Percentiles rank a stretch among this genome's conserved stretches.
These are phyloP conservation scores for Dynastes maya DNA, from an alignment of 2,888 invertebrate genomes.

Conservation along the genomic window DNA sequence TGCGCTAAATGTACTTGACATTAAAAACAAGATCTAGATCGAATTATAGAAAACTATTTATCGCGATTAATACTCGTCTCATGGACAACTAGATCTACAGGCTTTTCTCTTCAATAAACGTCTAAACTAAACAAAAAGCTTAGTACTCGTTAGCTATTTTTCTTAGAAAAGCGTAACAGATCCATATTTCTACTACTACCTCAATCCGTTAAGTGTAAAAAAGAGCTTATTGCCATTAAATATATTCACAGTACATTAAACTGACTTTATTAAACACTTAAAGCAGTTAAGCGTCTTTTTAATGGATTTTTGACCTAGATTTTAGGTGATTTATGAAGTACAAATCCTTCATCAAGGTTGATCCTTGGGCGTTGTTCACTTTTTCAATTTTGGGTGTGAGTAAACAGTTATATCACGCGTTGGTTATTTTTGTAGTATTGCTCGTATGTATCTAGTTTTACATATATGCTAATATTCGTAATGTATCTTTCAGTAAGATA, in stretches of 20 bases:
- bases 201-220: not conserved
- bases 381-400: constrained; percentile 11
- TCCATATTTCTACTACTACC: not conserved
- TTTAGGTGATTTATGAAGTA: constrained; percentile 7
- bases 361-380: not conserved
- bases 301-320: constrained; percentile 32
- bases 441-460: not conserved
- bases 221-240: not conserved
- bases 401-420: not conserved
- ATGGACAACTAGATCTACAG: constrained; percentile 11
- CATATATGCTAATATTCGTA: not conserved
- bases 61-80: constrained; percentile 9
- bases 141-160: not conserved
- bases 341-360: constrained; percentile 22
- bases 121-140: not conserved
- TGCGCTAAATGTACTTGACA: constrained; percentile 27
- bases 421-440: not conserved
- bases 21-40: constrained; percentile 37
- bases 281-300: not conserved
- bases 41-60: constrained; percentile 19
- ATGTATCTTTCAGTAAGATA: not conserved
- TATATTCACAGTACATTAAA: not conserved
- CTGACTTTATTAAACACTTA: not conserved
- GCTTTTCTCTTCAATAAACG: not conserved
- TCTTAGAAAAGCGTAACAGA: not conserved